Conservation (phyloP, 1,140 invertebrate species). For the Sminthurides bifidus region DNA sequence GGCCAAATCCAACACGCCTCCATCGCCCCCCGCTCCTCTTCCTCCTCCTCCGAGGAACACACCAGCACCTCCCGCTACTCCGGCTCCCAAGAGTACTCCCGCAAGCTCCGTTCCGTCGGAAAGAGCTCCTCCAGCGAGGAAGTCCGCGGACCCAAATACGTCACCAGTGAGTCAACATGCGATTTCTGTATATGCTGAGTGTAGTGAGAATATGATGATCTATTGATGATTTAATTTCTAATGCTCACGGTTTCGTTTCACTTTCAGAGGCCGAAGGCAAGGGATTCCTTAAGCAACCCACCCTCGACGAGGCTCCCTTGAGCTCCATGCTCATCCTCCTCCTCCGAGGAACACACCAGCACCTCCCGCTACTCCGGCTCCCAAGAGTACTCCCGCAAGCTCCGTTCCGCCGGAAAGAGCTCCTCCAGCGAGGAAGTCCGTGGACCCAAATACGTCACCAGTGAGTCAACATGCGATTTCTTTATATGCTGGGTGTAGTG, state of each 20-base stretch:
- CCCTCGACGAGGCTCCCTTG: conserved; percentile 2
- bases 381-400: neutral
- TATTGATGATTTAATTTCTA: too few relatives aligned
- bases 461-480: too few relatives aligned
- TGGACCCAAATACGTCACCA: too few relatives aligned
- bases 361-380: neutral
- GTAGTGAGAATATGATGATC: too few relatives aligned
- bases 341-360: conserved; percentile 1
- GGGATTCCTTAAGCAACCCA: neutral
- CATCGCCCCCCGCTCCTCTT: neutral
- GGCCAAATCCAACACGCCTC: neutral
- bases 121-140: neutral
- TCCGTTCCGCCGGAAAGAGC: neutral
- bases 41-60: conserved; percentile 1
- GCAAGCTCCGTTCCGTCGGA: neutral
- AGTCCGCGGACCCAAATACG: neutral
- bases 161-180: too few relatives aligned
- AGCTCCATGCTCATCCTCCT: conserved; percentile 1
- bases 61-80: neutral
- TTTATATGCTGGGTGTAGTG: too few relatives aligned
- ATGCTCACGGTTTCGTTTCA: neutral
- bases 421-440: neutral
- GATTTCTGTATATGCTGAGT: too few relatives aligned
- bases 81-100: neutral
- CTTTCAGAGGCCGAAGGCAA: neutral